A percentile compares a stretch with the other conserved stretches of the same genome.
phyloP scores from a whole-genome alignment of 2,797 vertebrate species.

The Kryptopterus vitreolus region DNA sequence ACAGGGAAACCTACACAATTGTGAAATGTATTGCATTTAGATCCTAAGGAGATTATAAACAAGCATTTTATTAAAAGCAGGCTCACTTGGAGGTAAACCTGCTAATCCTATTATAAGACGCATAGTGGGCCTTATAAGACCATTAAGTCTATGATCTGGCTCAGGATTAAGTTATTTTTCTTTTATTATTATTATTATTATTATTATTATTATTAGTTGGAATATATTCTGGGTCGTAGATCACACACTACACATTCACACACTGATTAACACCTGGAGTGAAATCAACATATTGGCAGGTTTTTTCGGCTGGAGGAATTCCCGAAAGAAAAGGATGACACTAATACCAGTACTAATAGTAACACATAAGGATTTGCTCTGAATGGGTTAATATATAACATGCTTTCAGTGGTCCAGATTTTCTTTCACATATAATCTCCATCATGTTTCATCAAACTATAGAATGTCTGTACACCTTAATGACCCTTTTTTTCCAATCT shows the following conservation, averaged over 20 bases:
- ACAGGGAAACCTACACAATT: neutral
- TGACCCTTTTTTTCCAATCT: conserved; percentile 28
- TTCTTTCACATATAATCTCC: conserved; percentile 19
- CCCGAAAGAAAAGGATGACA: neutral
- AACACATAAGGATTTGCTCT: neutral
- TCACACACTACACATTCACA: neutral
- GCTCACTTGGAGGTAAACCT: neutral
- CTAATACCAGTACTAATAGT: neutral
- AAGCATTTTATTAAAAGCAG: conserved; percentile 1
- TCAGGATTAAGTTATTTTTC: neutral
- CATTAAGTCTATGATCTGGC: neutral
- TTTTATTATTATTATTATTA: neutral
- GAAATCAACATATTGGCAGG: neutral
- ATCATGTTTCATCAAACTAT: conserved; percentile 30
- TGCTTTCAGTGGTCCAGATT: conserved; percentile 37
- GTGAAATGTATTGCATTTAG: neutral
- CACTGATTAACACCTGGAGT: neutral
- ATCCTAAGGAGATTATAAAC: neutral
- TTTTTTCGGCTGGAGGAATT: neutral
- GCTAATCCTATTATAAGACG: neutral
- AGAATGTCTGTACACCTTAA: conserved; percentile 12
- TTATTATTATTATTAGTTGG: too few relatives aligned
- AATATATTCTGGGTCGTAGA: neutral
- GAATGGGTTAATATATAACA: conserved; percentile 42
- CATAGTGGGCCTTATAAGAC: neutral